A percentile compares a stretch with the other conserved stretches of the same genome.
These are phyloP conservation scores for Drosophila atroscutellata DNA, from an alignment of 2,888 invertebrate species.

Conservation along the genomic window DNA sequence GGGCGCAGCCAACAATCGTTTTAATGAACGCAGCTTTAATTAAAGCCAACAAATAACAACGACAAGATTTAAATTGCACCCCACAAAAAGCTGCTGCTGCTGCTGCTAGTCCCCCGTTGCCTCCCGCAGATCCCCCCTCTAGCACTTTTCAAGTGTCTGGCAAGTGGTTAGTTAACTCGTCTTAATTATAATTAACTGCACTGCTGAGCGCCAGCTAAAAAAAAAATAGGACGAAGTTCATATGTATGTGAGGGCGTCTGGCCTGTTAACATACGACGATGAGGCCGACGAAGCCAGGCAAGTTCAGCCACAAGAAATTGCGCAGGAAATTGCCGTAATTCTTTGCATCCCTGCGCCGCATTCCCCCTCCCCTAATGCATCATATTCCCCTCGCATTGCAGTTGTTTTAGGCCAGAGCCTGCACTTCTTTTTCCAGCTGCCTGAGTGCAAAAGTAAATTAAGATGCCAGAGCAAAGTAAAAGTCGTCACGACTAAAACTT, in stretches of 20 bases:
- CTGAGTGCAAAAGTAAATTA: conserved; percentile 77
- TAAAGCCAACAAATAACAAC: conserved; percentile 46
- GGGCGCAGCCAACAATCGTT: conserved; percentile 20
- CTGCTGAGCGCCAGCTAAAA: conserved; percentile 59
- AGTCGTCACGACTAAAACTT: conserved; percentile 65
- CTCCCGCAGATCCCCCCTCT: background rate
- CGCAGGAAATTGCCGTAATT: conserved; percentile 69
- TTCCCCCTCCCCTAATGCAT: background rate
- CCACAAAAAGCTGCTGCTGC: conserved; percentile 14
- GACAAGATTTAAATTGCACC: conserved; percentile 52
- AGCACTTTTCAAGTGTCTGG: conserved; percentile 46
- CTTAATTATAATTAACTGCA: conserved; percentile 84
- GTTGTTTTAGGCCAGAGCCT: conserved; percentile 58
- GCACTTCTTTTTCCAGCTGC: conserved; percentile 71
- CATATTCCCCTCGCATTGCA: conserved; percentile 1
- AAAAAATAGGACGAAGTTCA: conserved; percentile 1
- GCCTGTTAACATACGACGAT: conserved; percentile 32
- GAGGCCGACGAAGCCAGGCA: conserved; percentile 34
- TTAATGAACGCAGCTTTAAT: conserved; percentile 76
- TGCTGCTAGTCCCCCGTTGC: background rate
- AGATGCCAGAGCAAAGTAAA: conserved; percentile 69
- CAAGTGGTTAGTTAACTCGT: conserved; percentile 82
- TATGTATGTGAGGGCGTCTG: conserved; percentile 15
- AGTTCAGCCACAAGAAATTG: conserved; percentile 76
- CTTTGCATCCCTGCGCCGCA: conserved; percentile 13